Conservation (phyloP, 2,888 invertebrate genomes). For the Lithophane socia region DNA sequence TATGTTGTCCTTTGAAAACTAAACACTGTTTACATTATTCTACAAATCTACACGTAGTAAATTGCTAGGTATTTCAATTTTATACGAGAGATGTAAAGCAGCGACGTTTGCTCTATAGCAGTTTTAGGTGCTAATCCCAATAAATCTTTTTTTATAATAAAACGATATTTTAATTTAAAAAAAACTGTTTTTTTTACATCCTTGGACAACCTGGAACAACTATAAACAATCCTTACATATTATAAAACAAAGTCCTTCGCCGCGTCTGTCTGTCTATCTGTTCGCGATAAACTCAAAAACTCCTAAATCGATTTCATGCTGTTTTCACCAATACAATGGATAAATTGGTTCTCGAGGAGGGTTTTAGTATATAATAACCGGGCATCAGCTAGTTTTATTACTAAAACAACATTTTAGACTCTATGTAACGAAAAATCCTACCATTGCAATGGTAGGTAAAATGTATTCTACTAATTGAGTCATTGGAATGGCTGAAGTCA, state of each 20-base stretch:
- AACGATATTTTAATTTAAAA: background rate
- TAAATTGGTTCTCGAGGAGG: too few species aligned
- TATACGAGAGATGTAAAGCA: background rate
- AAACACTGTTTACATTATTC: background rate
- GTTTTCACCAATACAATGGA: too few species aligned
- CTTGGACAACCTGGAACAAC: background rate
- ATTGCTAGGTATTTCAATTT: background rate
- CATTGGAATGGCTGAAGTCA: background rate
- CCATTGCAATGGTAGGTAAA: too few species aligned
- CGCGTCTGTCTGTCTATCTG: too few species aligned
- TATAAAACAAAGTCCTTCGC: too few species aligned
- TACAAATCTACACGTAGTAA: background rate
- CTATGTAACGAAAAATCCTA: too few species aligned
- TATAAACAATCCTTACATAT: background rate
- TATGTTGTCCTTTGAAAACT: background rate
- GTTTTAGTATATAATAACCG: too few species aligned
- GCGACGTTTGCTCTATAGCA: background rate
- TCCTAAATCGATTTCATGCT: too few species aligned
- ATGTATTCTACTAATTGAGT: background rate
- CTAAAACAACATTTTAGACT: background rate
- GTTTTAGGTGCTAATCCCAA: conserved; percentile 1
- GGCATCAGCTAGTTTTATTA: too few species aligned
- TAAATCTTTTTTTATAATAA: background rate
- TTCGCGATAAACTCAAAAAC: too few species aligned
- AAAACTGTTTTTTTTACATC: background rate